phyloP scores from a whole-genome alignment of 2,113 vertebrate genomes.

The Notothenia coriiceps region DNA sequence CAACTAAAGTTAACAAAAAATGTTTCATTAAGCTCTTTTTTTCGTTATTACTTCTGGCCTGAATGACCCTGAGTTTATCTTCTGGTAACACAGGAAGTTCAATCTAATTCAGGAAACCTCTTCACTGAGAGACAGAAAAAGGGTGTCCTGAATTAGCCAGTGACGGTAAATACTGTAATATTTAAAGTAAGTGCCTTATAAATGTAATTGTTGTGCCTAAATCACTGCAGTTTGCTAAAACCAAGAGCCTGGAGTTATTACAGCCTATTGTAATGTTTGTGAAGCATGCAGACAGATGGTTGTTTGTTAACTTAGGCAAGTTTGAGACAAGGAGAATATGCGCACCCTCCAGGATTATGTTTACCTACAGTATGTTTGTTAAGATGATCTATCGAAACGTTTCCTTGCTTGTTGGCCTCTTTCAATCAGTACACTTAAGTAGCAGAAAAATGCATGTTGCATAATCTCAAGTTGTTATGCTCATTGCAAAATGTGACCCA shows the following conservation, averaged over 20 bases:
- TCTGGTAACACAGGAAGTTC: neutral
- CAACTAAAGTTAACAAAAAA: neutral
- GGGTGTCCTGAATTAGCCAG: neutral
- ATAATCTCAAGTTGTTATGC: too few species aligned
- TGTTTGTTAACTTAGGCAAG: constrained; percentile 16
- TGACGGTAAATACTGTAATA: neutral
- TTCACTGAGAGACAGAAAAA: neutral
- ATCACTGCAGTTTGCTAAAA: neutral
- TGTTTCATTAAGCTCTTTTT: neutral
- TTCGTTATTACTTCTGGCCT: neutral
- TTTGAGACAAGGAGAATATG: neutral
- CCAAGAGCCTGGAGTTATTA: too few species aligned
- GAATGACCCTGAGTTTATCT: neutral
- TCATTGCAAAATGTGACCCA: too few species aligned
- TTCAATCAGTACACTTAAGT: too few species aligned
- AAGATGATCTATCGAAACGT: too few species aligned
- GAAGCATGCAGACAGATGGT: neutral
- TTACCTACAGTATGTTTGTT: too few species aligned
- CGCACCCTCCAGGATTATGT: too few species aligned
- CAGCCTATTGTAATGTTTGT: neutral
- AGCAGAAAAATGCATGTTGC: too few species aligned
- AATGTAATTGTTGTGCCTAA: neutral
- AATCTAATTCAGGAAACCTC: neutral
- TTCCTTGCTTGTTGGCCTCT: too few species aligned
- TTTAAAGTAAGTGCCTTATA: neutral